Evolutionary conservation across 2,113 vertebrate species (phyloP), one percentile per base, ranked within the genome.

Genomic region (Xenopus laevis): DNA sequence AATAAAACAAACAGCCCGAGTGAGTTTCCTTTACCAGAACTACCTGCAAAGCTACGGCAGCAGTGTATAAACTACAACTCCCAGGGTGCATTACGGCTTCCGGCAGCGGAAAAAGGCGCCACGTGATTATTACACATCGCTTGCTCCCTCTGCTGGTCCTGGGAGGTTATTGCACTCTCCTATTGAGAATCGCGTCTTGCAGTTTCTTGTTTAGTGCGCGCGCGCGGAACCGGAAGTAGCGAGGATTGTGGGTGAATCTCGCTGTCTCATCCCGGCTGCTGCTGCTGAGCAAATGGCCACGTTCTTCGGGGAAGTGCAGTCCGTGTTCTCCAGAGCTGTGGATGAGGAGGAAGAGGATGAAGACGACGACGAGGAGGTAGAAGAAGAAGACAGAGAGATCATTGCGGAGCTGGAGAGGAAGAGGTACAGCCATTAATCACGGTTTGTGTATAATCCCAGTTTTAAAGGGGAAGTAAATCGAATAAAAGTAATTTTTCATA

Each of bases 251-350:
- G 8, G 53, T 3, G 9, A 18, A 10, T 23, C 10, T 21, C 11
- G 18, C 58, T 60, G 58, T 27, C 4, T 60, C 58, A 21, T 55
- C 33, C 59, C 45, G 23, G 23, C 23, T 10, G 44, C 3, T 1
- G 0, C 52, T 0, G 13, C 33, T 40, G 0, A 0, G 0, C 0
- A n/a, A n/a, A 91, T 91, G 70, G 90, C 91, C 47, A 92, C 90
- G 0, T 91, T 92, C 62, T 93, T 93, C 12, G 91, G 91, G 0
- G 91, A 93, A 79, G 89, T 92, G 55, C 83, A 91, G 20, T 77
- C 78, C 10, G 81, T 80, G 0, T 82, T 85, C 0, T 89, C 89
- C 75, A 82, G 91, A 21, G 86, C 91, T 2, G 90, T 89, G 40
- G 80, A 86, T 1, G 91, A 92, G 69, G 91, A 92, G 0, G 86